Evolutionary conservation across 2,113 vertebrate species (phyloP).

Genomic region (Ciconia maguari): DNA sequence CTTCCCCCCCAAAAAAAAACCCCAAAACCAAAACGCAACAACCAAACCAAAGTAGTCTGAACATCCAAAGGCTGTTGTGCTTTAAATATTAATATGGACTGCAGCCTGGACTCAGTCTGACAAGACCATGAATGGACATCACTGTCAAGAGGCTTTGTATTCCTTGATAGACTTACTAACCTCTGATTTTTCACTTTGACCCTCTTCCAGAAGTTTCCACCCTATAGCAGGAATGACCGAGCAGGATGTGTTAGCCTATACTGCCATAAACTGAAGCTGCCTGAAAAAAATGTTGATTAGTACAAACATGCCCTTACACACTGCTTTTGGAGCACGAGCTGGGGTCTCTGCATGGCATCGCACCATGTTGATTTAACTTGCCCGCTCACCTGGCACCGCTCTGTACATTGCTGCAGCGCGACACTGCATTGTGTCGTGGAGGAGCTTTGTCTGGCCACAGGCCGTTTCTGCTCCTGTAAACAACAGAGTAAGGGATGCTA

Average conservation of each 20-base stretch:
- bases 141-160: neutral
- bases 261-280: neutral
- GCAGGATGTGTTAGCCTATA: neutral
- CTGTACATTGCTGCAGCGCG: fast-evolving
- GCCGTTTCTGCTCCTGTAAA: neutral
- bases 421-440: fast-evolving
- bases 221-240: neutral
- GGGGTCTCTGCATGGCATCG: fast-evolving
- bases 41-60: neutral
- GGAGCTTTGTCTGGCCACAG: neutral
- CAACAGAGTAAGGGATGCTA: neutral
- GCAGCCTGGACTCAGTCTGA: neutral
- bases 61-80: neutral
- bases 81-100: neutral
- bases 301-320: neutral
- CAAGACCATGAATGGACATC: neutral
- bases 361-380: neutral
- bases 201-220: neutral
- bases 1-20: neutral
- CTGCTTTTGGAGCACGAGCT: neutral
- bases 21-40: neutral
- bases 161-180: neutral
- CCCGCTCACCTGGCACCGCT: neutral
- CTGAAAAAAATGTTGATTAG: neutral
- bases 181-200: neutral